Base-by-base conservation (phyloP, 2,888 invertebrate genomes). In the Erebia ligea region DNA sequence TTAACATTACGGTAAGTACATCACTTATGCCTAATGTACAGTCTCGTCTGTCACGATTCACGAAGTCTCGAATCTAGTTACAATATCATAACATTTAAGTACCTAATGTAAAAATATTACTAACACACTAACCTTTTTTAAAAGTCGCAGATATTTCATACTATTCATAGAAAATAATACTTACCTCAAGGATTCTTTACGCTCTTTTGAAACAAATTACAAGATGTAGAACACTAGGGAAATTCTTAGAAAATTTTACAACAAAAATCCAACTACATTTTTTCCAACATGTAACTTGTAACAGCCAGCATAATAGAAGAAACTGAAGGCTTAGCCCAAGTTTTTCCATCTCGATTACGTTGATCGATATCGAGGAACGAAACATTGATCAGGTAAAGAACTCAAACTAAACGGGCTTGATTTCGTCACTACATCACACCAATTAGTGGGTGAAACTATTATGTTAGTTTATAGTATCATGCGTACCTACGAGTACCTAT, bases 231-330 rank as follows among this genome's bases (percentile, higher is more conserved):
- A 8, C 40, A 54, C 13, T 6, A 50, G 50, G 25, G 21, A 34
- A 17, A 50, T 9, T 42, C 10, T 13, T 11, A 54, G 40, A 65
- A 56, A 65, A 65, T 56, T 19, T 34, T 19, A 54, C 64, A 4
- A 13, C 15, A 65, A 17, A 56, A 65, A 40, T 17, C 52, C 34
- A n/a, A 62, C n/a, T 42, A 40, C 58, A 48, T 57, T 67, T 67
- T 52, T 48, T 58, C 48, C 56, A 40, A 13, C 65, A 66, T 67
- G 59, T 52, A 52, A 59, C 80, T 77, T 75, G 75, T 73, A 67
- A 67, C 69, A 67, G 69, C 68, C 64, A 34, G 59, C 59, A 69
- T 63, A 71, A 71, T 69, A 54, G 61, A 66, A 61, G 64, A 67
- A 25, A 61, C 59, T 6, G 6, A 0, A 34, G 58, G 56, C 15